Base-by-base conservation (phyloP, 2,113 vertebrate species). In the Anthoscopus minutus region DNA sequence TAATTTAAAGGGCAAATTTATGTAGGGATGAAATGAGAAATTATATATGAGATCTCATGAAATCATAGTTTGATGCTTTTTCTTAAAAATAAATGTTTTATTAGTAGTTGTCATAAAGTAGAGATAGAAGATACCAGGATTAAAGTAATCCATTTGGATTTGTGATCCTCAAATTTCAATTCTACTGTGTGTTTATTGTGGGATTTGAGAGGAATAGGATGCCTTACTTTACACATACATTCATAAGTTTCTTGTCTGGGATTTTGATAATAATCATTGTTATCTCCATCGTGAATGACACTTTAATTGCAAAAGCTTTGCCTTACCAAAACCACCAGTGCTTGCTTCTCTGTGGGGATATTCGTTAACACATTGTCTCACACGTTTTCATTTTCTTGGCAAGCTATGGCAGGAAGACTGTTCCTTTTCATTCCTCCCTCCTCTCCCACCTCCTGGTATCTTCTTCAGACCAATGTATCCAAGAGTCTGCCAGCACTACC, bases 341-440 rank as follows among this genome's bases (percentile, higher is more conserved):
- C 37, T 57, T 72, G 30, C 53, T 73, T 35, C 31, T 91, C 78
- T 71, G 54, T 70, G 78, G 74, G 85, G 92, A 65, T 92, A 88
- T 14, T 92, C 92, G 82, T 93, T 94, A 91, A 73, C 81, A 88
- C 64, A 10, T 88, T 89, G 94, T 94, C 94, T 95, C 91, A 74
- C 91, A 92, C 88, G 12, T 96, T 89, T 93, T 93, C 44, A 23
- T 86, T 93, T 94, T 80, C 61, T 80, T 94, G 95, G 89, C 95
- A 94, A 95, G 44, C 54, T 47, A 3, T 14, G 92, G 51, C 80
- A 88, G 53, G 83, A 93, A 67, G 86, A 47, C 27, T 81, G 38
- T 58, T 91, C 47, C 61, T 83, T 88, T 89, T 57, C 25, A 33
- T 66, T 66, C 48, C 40, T n/a, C 23, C 60, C 23, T 13, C 27